Conservation (phyloP, 2,113 vertebrate genomes). For the Albula glossodonta region DNA sequence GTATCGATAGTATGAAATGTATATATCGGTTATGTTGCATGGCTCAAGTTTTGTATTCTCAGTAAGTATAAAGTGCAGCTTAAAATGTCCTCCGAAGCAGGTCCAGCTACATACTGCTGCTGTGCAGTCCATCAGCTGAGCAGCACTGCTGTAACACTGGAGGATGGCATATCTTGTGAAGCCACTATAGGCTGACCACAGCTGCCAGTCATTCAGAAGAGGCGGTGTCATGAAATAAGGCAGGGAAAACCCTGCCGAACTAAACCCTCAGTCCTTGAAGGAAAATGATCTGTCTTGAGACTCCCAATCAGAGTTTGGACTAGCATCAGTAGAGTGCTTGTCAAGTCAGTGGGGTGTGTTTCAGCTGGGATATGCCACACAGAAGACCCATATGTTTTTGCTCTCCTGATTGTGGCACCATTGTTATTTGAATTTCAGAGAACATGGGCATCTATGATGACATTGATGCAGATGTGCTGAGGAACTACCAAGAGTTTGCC, state of each 20-base stretch:
- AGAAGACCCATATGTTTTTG: neutral
- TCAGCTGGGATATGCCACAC: neutral
- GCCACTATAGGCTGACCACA: too few relatives aligned
- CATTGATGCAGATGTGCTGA: conserved; percentile 91
- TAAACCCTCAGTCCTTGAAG: neutral
- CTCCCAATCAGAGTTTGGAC: neutral
- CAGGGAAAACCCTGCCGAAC: neutral
- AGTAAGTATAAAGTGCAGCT: neutral
- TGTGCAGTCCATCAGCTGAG: neutral
- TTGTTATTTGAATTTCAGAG: conserved; percentile 66
- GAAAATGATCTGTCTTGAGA: too few relatives aligned
- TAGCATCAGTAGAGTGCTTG: neutral
- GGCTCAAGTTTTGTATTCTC: neutral
- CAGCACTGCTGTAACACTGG: neutral
- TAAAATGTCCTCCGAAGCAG: too few relatives aligned
- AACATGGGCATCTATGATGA: conserved; percentile 91
- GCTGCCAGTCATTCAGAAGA: too few relatives aligned
- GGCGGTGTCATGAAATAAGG: too few relatives aligned
- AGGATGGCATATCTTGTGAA: neutral
- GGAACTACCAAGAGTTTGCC: conserved; percentile 94
- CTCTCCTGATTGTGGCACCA: neutral
- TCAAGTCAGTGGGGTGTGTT: neutral
- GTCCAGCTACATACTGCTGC: too few relatives aligned
- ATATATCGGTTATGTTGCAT: neutral
- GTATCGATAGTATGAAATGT: neutral